Conservation (phyloP, 2,113 vertebrate species). For the Coracopsis vasa region DNA sequence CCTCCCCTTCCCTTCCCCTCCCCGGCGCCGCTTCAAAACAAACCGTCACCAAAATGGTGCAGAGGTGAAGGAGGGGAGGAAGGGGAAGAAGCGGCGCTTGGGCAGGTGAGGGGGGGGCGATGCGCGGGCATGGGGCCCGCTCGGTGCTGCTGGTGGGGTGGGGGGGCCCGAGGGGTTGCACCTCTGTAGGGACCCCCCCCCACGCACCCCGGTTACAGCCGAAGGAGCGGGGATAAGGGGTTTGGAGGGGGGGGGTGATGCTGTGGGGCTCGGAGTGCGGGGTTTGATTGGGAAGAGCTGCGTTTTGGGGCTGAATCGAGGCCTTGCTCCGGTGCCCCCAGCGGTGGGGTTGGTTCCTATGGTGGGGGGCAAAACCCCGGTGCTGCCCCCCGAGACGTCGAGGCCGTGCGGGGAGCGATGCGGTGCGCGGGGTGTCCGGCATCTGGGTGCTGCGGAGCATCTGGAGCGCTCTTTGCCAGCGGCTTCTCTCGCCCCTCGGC, state of each 20-base stretch:
- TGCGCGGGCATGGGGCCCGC: too few species aligned
- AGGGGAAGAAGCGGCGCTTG: too few species aligned
- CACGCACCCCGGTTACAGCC: not conserved
- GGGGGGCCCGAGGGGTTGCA: too few species aligned
- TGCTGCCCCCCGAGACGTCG: fast-evolving
- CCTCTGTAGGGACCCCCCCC: too few species aligned
- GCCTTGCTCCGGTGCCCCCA: not conserved
- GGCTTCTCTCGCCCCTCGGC: not conserved
- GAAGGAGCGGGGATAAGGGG: not conserved
- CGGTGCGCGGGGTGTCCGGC: not conserved
- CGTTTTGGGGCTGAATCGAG: not conserved
- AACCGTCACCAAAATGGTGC: too few species aligned
- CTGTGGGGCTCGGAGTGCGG: not conserved
- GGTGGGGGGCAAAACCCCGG: not conserved
- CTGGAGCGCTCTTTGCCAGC: not conserved
- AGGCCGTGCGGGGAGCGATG: not conserved
- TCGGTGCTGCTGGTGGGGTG: not conserved
- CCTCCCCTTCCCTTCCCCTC: too few species aligned
- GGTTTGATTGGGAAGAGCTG: conserved; percentile 23
- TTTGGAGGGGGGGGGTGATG: not conserved
- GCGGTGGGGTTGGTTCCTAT: not conserved
- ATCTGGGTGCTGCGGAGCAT: not conserved
- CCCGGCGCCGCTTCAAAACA: too few species aligned
- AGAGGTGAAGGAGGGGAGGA: too few species aligned
- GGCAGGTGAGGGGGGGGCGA: too few species aligned